A percentile compares a stretch with the other conserved stretches of the same genome.
These are phyloP conservation scores for Ctenosaura bakeri DNA, from an alignment of 2,797 vertebrate species.

Conservation along the genomic window DNA sequence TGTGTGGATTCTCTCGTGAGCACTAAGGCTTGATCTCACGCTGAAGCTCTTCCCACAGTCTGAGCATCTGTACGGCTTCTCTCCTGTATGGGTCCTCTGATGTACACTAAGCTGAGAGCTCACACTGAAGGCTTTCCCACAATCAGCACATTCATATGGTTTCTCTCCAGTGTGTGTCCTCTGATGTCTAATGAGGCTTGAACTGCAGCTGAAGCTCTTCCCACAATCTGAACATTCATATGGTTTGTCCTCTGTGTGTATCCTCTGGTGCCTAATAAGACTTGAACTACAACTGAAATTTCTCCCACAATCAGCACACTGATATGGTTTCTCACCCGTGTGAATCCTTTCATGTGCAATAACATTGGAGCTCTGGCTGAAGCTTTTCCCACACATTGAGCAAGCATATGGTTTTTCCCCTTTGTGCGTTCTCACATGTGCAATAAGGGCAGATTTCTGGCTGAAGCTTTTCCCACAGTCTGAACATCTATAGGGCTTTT, in stretches of 20 bases:
- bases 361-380: constrained; percentile 51
- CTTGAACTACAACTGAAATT: constrained; percentile 55
- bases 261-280: constrained; percentile 54
- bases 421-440: constrained; percentile 54
- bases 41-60: constrained; percentile 57
- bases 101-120: constrained; percentile 52
- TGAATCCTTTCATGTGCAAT: constrained; percentile 55
- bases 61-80: constrained; percentile 50
- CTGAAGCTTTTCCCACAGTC: constrained; percentile 59
- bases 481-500: constrained; percentile 51
- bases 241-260: constrained; percentile 47
- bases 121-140: constrained; percentile 54
- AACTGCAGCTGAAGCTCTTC: constrained; percentile 53
- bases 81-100: constrained; percentile 56
- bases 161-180: constrained; percentile 44
- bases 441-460: constrained; percentile 52
- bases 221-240: constrained; percentile 56
- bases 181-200: not conserved
- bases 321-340: constrained; percentile 56
- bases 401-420: constrained; percentile 55
- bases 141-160: constrained; percentile 47
- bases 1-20: not conserved
- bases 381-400: constrained; percentile 55
- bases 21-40: not conserved
- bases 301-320: constrained; percentile 41